Base-by-base conservation (phyloP, 2,797 vertebrate species). In the Hyperoplus lanceolatus region DNA sequence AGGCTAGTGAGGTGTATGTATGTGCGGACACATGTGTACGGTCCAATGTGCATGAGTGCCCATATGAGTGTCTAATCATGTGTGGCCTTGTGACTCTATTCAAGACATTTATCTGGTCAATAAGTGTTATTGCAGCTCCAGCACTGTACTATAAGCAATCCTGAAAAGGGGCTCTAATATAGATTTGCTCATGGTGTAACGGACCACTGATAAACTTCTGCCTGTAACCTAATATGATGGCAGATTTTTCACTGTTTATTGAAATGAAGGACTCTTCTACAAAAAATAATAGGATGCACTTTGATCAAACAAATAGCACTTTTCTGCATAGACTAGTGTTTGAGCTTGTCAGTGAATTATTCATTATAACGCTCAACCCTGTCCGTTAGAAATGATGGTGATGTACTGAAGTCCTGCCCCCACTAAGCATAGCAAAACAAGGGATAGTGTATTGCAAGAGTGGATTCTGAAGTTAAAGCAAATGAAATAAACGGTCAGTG, bases 101-200 rank as follows among this genome's bases (percentile, higher is more conserved):
- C 73, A 57, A 81, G 91, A 87, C 85, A 93, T 92, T 91, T 93
- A 91, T 93, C 90, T 87, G 78, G 82, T 93, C 90, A 90, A 94
- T 93, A 90, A 82, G 72, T 43, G 81, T 85, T 87, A 88, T 90
- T 80, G 80, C 82, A 67, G 88, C 39, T 42, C 41, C 49, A 29
- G 72, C 65, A 80, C 82, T 88, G 81, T 60, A 73, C 67, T 57
- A 50, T 84, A 79, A 79, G 85, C 79, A 69, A 59, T 84, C 83
- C 59, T 60, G 72, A 81, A 87, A 85, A 29, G 29, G 71, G 39
- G n/a, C 70, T 76, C 13, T 69, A 29, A 67, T 80, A 82, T 73
- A 74, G 87, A 87, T 82, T 85, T 81, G 73, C 71, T 83, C 66
- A 70, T 71, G 80, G 68, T 75, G 50, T 43, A 84, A 66, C 29